These are phyloP conservation scores for Tinea semifulvella DNA, from an alignment of 2,888 invertebrate species.

Conservation along the genomic window DNA sequence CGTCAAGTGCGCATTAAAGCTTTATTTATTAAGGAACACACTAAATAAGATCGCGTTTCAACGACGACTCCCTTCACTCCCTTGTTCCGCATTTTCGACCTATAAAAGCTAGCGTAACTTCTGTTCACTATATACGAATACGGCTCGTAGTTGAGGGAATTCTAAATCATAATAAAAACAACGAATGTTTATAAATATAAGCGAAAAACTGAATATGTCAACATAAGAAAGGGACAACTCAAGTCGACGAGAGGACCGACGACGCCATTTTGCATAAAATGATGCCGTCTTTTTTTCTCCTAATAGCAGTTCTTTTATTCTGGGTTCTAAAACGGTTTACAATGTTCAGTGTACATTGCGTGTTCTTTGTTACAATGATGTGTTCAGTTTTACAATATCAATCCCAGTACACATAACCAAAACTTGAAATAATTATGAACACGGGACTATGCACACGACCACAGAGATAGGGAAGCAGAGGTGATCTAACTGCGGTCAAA, in stretches of 20 bases:
- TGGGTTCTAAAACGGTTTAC: too few species aligned
- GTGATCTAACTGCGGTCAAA: too few species aligned
- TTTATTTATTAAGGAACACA: background rate
- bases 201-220: conserved; percentile 24
- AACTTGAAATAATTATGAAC: too few species aligned
- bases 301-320: too few species aligned
- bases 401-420: too few species aligned
- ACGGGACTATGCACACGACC: too few species aligned
- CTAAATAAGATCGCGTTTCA: background rate
- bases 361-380: too few species aligned
- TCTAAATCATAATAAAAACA: conserved; percentile 22
- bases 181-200: conserved; percentile 20
- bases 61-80: background rate
- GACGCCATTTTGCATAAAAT: conserved; percentile 46
- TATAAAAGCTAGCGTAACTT: background rate
- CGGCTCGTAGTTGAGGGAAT: too few species aligned
- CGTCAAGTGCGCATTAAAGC: background rate
- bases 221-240: conserved; percentile 46
- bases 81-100: background rate
- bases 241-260: conserved; percentile 40
- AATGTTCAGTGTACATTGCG: too few species aligned
- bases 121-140: too few species aligned
- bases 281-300: conserved; percentile 13
- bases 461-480: too few species aligned
- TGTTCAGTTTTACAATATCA: too few species aligned